phyloP scores from a whole-genome alignment of 2,797 vertebrate genomes.

The Rhinogobio ventralis region DNA sequence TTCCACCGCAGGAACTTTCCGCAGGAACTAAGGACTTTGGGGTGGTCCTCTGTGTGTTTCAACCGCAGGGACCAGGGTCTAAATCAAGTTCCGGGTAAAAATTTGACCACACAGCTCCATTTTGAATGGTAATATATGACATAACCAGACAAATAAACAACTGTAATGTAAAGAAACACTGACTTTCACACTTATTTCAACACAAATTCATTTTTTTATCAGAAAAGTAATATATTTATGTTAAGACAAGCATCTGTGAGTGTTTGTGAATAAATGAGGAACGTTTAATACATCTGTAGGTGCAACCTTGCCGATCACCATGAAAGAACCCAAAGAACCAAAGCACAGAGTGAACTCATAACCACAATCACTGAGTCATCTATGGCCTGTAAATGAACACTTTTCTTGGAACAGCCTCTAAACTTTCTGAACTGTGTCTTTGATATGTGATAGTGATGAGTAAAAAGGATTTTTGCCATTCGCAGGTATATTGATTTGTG shows the following conservation, averaged over 20 bases:
- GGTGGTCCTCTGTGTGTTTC: too few relatives aligned
- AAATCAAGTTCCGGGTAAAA: too few relatives aligned
- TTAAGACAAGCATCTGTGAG: neutral
- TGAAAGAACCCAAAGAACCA: neutral
- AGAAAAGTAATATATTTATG: neutral
- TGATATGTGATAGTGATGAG: constrained; percentile 18
- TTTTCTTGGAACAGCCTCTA: constrained; percentile 38
- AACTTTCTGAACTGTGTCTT: constrained; percentile 14
- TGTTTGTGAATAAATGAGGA: neutral
- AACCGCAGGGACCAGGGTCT: too few relatives aligned
- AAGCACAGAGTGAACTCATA: neutral
- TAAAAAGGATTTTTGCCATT: constrained; percentile 6
- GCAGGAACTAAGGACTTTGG: too few relatives aligned
- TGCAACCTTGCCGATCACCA: neutral
- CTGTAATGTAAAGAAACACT: neutral
- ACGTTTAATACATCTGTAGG: neutral
- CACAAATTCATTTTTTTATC: neutral
- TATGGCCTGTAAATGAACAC: neutral
- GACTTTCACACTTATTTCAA: neutral
- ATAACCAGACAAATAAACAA: neutral
- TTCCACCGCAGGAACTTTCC: too few relatives aligned
- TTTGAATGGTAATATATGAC: neutral
- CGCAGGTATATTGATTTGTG: neutral
- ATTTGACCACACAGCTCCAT: neutral
- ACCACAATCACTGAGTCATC: neutral